Percentiles rank a stretch among this genome's conserved stretches.
phyloP scores from a whole-genome alignment of 2,797 vertebrate species.

The Pampus argenteus region DNA sequence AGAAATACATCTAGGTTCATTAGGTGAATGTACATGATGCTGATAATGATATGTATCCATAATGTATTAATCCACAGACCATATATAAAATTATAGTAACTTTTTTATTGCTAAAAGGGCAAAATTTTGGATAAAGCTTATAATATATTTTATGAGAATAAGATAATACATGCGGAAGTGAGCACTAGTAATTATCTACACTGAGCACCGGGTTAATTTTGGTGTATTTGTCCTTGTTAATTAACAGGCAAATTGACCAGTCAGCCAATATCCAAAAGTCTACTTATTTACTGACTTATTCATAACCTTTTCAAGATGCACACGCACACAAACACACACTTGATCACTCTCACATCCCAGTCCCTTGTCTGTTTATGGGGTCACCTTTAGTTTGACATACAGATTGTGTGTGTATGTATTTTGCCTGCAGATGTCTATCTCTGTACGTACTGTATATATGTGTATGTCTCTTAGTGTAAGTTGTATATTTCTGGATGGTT shows the following conservation, averaged over 20 bases:
- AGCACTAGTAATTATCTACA: not conserved
- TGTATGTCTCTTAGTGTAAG: constrained; percentile 18
- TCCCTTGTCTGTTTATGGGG: constrained; percentile 9
- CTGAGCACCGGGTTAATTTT: not conserved
- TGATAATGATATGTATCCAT: not conserved
- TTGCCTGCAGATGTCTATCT: not conserved
- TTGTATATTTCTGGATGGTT: constrained; percentile 49
- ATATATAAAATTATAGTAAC: not conserved
- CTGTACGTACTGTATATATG: not conserved
- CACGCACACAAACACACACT: not conserved
- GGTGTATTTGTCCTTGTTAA: constrained; percentile 3
- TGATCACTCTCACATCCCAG: not conserved
- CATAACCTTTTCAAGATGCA: not conserved
- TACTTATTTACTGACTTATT: not conserved
- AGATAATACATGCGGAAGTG: not conserved
- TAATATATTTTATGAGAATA: not conserved
- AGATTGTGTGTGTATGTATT: constrained; percentile 8
- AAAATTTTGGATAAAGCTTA: not conserved
- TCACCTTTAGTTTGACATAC: constrained; percentile 44
- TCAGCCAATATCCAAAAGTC: not conserved
- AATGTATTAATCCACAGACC: not conserved
- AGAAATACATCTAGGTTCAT: not conserved
- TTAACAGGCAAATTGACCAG: not conserved
- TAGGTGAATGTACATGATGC: not conserved
- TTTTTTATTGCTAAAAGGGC: not conserved